phyloP scores from a whole-genome alignment of 2,797 vertebrate genomes.

The Cuculus canorus region DNA sequence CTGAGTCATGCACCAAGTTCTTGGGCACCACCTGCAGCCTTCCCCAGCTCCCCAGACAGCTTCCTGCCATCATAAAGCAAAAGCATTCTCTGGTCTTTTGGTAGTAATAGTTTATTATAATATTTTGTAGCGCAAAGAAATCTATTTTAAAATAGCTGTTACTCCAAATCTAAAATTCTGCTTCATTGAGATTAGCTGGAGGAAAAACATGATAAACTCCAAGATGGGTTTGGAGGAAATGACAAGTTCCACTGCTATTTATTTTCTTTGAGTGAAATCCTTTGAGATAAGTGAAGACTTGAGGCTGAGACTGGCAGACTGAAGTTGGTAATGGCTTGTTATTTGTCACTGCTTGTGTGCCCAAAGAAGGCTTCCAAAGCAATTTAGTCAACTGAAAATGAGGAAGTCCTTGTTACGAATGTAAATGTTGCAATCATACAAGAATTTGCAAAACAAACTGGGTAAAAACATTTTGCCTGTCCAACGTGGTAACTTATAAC shows the following conservation, averaged over 20 bases:
- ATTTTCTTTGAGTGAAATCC: constrained; percentile 23
- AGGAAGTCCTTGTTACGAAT: not conserved
- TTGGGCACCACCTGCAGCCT: not conserved
- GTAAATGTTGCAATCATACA: not conserved
- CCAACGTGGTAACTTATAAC: not conserved
- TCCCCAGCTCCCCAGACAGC: not conserved
- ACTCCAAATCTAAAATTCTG: not conserved
- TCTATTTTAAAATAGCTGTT: not conserved
- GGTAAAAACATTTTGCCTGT: not conserved
- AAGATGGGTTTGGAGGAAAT: not conserved
- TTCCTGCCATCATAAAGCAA: not conserved
- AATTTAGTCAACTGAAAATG: not conserved
- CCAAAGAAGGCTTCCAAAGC: not conserved
- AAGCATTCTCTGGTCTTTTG: not conserved
- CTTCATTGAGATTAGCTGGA: not conserved
- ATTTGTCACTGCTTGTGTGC: not conserved
- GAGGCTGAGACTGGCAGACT: not conserved
- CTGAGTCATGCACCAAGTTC: not conserved
- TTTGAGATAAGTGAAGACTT: not conserved
- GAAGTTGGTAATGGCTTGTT: constrained; percentile 16
- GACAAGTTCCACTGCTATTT: not conserved
- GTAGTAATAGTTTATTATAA: not conserved
- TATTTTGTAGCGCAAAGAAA: not conserved
- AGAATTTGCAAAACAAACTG: not conserved
- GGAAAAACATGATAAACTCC: not conserved